These are phyloP conservation scores for Acrossocheilus wenchowensis DNA, from an alignment of 2,797 vertebrate species.

Conservation along the genomic window DNA sequence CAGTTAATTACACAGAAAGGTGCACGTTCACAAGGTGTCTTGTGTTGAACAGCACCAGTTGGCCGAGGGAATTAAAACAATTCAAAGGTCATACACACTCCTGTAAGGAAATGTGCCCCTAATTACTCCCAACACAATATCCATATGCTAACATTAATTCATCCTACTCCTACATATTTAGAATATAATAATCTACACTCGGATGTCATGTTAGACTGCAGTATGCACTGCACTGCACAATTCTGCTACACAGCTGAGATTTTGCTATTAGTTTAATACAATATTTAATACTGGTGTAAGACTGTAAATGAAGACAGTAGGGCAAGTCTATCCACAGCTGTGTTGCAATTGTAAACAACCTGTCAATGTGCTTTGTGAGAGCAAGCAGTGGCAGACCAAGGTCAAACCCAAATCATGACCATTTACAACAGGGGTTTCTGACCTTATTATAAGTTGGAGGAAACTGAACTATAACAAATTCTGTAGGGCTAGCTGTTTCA, in stretches of 20 bases:
- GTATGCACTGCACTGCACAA: not conserved
- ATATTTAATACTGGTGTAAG: not conserved
- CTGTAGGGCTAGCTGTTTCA: not conserved
- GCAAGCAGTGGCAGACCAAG: not conserved
- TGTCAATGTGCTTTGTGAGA: not conserved
- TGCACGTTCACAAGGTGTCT: constrained; percentile 25
- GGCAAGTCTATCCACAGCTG: not conserved
- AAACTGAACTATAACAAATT: not conserved
- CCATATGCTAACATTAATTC: constrained; percentile 28
- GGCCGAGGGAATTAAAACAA: constrained; percentile 24
- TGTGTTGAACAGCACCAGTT: constrained; percentile 34
- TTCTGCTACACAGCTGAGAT: not conserved
- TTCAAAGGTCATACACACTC: constrained; percentile 36
- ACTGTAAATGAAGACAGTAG: not conserved
- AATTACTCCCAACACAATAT: constrained; percentile 35
- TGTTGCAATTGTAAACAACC: not conserved
- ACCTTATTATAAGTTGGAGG: not conserved
- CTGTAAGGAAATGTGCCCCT: constrained; percentile 10
- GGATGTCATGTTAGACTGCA: not conserved
- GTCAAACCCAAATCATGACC: not conserved
- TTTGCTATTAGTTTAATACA: not conserved
- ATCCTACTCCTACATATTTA: not conserved
- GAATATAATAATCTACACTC: not conserved
- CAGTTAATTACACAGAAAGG: constrained; percentile 31
- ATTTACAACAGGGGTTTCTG: not conserved